Base-by-base conservation (phyloP, 2,113 vertebrate species). In the Percopsis transmontana region DNA sequence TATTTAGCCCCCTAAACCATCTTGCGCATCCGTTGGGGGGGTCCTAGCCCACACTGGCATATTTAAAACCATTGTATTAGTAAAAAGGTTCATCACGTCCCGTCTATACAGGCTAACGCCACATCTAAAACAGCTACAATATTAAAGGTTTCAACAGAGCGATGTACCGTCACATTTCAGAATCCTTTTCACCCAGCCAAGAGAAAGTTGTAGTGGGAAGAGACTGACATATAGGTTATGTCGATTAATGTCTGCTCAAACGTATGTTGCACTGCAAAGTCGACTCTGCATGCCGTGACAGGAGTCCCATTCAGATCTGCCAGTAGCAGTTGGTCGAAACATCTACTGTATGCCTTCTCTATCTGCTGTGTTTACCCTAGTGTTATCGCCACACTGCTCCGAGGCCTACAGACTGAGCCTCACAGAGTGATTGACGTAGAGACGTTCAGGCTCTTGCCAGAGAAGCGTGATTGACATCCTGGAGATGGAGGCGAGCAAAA, bases 331-430 rank as follows among this genome's bases (percentile, higher is more conserved):
- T 75, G 72, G 53, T 62, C 60, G 65, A 78, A 74, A 74, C 80
- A 70, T 72, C 74, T 62, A 19, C 24, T 67, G 51, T 82, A 84
- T 62, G 80, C 70, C 84, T 87, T 79, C n/a, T 66, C 68, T 79
- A 81, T 83, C 62, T 85, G 82, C 68, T 77, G 74, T 80, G 81
- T 83, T 82, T 82, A 82, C 74, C 78, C 72, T 58, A 66, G 72
- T 19, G 50, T 70, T 58, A 62, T 84, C 79, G 76, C 66, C 40
- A 55, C 72, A 42, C 58, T 48, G 70, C 66, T 81, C 33, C 6
- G 14, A 71, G 72, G 74, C 63, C 24, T 69, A 51, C 61, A 66
- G 62, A 14, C 7, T 16, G 51, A 74, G 74, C 59, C 75, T 76
- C 65, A 80, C n/a, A 0, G 33, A 47, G 64, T 81, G 86, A 85